phyloP scores from a whole-genome alignment of 2,888 invertebrate species.

The Aethes cnicana region DNA sequence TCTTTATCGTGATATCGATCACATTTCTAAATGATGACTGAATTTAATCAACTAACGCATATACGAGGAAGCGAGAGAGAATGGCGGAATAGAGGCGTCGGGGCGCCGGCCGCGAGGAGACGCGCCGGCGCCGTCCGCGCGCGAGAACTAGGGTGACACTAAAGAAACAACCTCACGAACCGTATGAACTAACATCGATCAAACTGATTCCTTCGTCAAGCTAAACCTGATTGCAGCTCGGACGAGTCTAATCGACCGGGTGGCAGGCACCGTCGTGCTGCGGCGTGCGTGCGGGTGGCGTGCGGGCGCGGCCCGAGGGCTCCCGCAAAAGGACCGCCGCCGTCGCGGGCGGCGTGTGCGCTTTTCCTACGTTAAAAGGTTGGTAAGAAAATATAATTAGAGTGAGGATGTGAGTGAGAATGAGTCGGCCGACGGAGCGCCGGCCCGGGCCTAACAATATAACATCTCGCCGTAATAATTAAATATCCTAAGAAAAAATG shows the following conservation, averaged over 20 bases:
- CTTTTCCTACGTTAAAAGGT: constrained; percentile 78
- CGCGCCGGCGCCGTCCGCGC: constrained; percentile 33
- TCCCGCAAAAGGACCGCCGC: constrained; percentile 72
- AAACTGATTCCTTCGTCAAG: constrained; percentile 70
- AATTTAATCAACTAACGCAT: constrained; percentile 72
- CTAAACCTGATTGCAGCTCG: constrained; percentile 75
- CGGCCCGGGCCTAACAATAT: constrained; percentile 76
- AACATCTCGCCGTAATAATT: constrained; percentile 80
- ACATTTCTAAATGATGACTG: constrained; percentile 77
- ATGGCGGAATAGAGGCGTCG: constrained; percentile 39
- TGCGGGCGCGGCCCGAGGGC: constrained; percentile 81
- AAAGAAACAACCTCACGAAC: constrained; percentile 67
- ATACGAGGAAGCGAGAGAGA: constrained; percentile 75
- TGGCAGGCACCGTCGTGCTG: constrained; percentile 71
- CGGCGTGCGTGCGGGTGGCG: too few relatives aligned
- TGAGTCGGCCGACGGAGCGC: constrained; percentile 72
- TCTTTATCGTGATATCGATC: constrained; percentile 81
- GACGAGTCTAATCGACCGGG: constrained; percentile 80
- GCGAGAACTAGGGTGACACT: constrained; percentile 55
- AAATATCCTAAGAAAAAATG: constrained; percentile 83
- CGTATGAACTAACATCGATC: constrained; percentile 70
- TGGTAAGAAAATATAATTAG: constrained; percentile 81
- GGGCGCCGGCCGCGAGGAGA: constrained; percentile 17
- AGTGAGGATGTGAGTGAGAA: constrained; percentile 78
- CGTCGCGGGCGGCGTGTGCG: constrained; percentile 79